Evolutionary conservation across 2,113 vertebrate species (phyloP).

Genomic region (Dicaeum eximium): DNA sequence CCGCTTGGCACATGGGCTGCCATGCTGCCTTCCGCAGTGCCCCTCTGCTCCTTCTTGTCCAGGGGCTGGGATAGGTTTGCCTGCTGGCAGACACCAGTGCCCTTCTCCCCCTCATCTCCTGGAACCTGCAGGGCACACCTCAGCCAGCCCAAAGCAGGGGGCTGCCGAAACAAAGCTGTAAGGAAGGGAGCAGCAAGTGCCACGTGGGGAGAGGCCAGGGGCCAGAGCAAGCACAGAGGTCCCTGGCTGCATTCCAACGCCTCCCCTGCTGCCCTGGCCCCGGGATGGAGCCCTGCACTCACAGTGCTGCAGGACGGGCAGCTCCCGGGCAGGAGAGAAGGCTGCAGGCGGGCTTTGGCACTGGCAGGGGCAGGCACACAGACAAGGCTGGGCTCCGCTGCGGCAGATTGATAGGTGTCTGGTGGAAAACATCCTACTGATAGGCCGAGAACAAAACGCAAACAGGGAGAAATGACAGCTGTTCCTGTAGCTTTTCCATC

Average conservation of each 20-base stretch:
- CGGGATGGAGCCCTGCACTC: rapidly evolving
- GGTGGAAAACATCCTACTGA: slow-evolving; percentile 51
- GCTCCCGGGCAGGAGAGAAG: neutral
- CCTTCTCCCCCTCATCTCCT: neutral
- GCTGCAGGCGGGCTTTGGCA: neutral
- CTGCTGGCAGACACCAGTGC: neutral
- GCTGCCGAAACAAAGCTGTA: neutral
- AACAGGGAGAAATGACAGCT: slow-evolving; percentile 68
- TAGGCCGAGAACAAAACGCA: slow-evolving; percentile 53
- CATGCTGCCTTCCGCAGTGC: neutral
- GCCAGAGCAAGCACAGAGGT: neutral
- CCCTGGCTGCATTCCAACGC: neutral
- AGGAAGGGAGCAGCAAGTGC: neutral
- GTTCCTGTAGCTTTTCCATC: slow-evolving; percentile 67
- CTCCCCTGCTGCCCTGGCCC: neutral
- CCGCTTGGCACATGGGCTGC: neutral
- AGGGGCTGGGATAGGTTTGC: neutral
- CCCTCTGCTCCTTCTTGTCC: neutral
- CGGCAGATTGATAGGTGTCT: slow-evolving; percentile 60
- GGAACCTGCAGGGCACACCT: neutral
- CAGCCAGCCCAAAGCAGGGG: neutral
- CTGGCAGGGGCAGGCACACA: neutral
- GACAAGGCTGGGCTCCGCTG: neutral
- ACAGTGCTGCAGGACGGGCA: neutral
- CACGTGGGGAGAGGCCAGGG: rapidly evolving